These are phyloP conservation scores for Oryzaephilus surinamensis DNA, from an alignment of 1,140 invertebrate species.

Conservation along the genomic window DNA sequence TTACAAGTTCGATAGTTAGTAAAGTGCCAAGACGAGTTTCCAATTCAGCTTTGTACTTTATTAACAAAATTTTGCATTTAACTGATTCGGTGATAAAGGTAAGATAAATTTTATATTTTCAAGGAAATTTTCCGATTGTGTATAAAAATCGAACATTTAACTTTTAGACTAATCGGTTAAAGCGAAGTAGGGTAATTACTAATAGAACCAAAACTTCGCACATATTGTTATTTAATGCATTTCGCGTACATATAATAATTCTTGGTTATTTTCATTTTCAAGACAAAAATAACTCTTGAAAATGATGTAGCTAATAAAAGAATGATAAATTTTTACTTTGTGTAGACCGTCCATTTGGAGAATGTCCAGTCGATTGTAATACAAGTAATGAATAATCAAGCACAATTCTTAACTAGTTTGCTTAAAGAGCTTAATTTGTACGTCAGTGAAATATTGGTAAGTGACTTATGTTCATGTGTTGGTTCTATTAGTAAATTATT, in stretches of 20 bases:
- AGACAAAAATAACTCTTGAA: conserved; percentile 13
- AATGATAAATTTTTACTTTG: conserved; percentile 12
- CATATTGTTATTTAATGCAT: conserved; percentile 11
- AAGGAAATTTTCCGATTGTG: too few relatives aligned
- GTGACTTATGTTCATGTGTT: conserved; percentile 9
- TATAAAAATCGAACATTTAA: conserved; percentile 3
- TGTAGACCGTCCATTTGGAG: conserved; percentile 29
- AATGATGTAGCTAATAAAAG: too few relatives aligned
- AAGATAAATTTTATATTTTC: conserved; percentile 8
- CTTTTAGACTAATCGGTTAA: conserved; percentile 5
- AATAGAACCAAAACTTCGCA: conserved; percentile 10
- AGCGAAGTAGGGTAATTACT: conserved; percentile 3
- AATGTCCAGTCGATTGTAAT: conserved; percentile 17
- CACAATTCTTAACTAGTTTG: conserved; percentile 17
- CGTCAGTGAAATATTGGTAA: conserved; percentile 27
- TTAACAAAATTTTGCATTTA: conserved; percentile 17
- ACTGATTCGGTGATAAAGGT: conserved; percentile 27
- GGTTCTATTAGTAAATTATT: conserved; percentile 8
- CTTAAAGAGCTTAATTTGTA: conserved; percentile 26
- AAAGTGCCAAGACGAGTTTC: conserved; percentile 42
- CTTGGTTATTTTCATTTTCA: conserved; percentile 13
- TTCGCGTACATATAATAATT: conserved; percentile 16
- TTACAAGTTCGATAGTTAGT: conserved; percentile 41
- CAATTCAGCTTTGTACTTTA: conserved; percentile 11
- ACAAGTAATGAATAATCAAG: conserved; percentile 15